Percentiles rank a stretch among this genome's conserved stretches.
Conservation (phyloP, 2,113 vertebrate species). For the Amphiprion percula region DNA sequence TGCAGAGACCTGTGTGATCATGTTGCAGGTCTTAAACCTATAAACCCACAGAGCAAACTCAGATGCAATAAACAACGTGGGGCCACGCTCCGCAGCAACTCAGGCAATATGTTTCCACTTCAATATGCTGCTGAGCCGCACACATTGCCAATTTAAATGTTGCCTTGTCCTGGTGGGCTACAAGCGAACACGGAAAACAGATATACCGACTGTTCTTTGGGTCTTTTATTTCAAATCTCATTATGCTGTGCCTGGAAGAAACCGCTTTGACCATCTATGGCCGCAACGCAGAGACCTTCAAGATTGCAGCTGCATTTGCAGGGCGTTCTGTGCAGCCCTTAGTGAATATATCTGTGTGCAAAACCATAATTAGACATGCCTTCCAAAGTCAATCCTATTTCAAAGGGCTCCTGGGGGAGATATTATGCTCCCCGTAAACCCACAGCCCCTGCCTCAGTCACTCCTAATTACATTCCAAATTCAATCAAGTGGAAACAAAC, state of each 20-base stretch:
- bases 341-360: slow-evolving; percentile 47
- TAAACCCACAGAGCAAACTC: slow-evolving; percentile 37
- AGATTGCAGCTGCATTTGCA: slow-evolving; percentile 21
- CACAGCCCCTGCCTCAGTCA: slow-evolving; percentile 59
- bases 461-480: slow-evolving; percentile 72
- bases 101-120: slow-evolving; percentile 35
- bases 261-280: slow-evolving; percentile 19
- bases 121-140: slow-evolving; percentile 12
- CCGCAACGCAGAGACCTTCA: slow-evolving; percentile 36
- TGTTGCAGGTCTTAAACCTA: slow-evolving; percentile 57
- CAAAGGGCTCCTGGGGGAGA: slow-evolving; percentile 64
- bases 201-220: slow-evolving; percentile 30
- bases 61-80: slow-evolving; percentile 29
- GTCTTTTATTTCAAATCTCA: slow-evolving; percentile 59
- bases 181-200: slow-evolving; percentile 44
- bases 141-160: slow-evolving; percentile 60
- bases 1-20: slow-evolving; percentile 42
- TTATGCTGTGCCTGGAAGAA: slow-evolving; percentile 49
- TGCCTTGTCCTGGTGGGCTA: slow-evolving; percentile 16
- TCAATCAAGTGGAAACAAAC: slow-evolving; percentile 72
- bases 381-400: slow-evolving; percentile 71
- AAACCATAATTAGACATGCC: slow-evolving; percentile 69
- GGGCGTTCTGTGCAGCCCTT: slow-evolving; percentile 28
- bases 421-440: slow-evolving; percentile 63
- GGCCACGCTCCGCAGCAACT: slow-evolving; percentile 14